A percentile compares a stretch with the other conserved stretches of the same genome.
phyloP scores from a whole-genome alignment of 2,797 vertebrate species.

The Pseudochaenichthys georgianus region DNA sequence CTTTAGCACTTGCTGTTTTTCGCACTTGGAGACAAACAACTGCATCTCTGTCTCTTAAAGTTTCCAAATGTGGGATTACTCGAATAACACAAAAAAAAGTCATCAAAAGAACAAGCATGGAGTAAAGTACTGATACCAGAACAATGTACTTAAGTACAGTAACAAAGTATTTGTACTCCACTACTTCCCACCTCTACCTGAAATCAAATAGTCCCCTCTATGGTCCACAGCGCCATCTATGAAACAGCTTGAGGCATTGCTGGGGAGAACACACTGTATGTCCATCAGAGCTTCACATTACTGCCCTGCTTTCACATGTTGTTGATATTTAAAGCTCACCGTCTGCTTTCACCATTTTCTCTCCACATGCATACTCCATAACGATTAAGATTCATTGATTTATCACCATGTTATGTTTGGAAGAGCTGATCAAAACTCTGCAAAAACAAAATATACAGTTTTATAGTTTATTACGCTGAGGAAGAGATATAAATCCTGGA shows the following conservation, averaged over 20 bases:
- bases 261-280: slow-evolving; percentile 17
- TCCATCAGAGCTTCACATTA: neutral
- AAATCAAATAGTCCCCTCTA: slow-evolving; percentile 22
- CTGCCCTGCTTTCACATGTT: slow-evolving; percentile 9
- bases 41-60: neutral
- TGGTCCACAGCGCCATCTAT: slow-evolving; percentile 14
- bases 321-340: slow-evolving; percentile 7
- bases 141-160: too few species aligned
- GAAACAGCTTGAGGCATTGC: slow-evolving; percentile 22
- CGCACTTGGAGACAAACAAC: slow-evolving; percentile 33
- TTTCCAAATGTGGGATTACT: too few species aligned
- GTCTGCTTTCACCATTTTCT: neutral
- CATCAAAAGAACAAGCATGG: too few species aligned
- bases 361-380: neutral
- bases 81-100: too few species aligned
- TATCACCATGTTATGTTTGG: neutral
- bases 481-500: neutral
- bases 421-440: slow-evolving; percentile 3
- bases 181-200: neutral
- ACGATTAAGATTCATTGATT: slow-evolving; percentile 14
- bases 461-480: neutral
- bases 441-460: neutral
- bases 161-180: too few species aligned
- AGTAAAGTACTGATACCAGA: too few species aligned
- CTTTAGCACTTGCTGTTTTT: slow-evolving; percentile 54